Conservation (phyloP, 2,888 invertebrate species). For the Parapristionchus giblindavisi region DNA sequence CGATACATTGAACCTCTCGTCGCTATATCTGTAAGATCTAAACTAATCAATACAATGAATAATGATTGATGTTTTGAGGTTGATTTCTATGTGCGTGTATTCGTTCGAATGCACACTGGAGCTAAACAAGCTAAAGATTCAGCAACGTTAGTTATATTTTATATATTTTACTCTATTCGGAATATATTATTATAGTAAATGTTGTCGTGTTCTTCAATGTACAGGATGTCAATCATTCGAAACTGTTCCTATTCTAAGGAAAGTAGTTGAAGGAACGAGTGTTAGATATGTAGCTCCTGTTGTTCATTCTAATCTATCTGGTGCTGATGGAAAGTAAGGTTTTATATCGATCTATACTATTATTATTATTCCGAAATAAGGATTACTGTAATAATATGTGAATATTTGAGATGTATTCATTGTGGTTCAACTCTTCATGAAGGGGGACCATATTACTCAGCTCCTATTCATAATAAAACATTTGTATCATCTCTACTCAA, state of each 20-base stretch:
- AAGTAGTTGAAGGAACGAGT: constrained; percentile 39
- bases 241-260: constrained; percentile 80
- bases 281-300: constrained; percentile 2
- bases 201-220: constrained; percentile 88
- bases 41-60: too few relatives aligned
- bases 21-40: constrained; percentile 26
- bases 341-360: not conserved
- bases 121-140: constrained; percentile 86
- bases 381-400: not conserved
- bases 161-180: not conserved
- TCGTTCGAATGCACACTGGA: constrained; percentile 84
- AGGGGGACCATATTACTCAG: constrained; percentile 94
- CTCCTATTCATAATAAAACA: constrained; percentile 81
- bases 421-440: constrained; percentile 74
- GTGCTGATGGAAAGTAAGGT: constrained; percentile 16
- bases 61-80: too few relatives aligned
- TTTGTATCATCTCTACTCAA: constrained; percentile 81
- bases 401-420: constrained; percentile 53
- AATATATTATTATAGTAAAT: constrained; percentile 76
- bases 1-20: constrained; percentile 80
- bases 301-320: not conserved
- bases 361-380: not conserved
- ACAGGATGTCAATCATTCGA: constrained; percentile 85
- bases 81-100: constrained; percentile 94
- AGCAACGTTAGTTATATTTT: constrained; percentile 76